Evolutionary conservation across 2,888 invertebrate species (phyloP), one percentile per base, ranked within the genome.

Genomic region (Apodemia mormo): DNA sequence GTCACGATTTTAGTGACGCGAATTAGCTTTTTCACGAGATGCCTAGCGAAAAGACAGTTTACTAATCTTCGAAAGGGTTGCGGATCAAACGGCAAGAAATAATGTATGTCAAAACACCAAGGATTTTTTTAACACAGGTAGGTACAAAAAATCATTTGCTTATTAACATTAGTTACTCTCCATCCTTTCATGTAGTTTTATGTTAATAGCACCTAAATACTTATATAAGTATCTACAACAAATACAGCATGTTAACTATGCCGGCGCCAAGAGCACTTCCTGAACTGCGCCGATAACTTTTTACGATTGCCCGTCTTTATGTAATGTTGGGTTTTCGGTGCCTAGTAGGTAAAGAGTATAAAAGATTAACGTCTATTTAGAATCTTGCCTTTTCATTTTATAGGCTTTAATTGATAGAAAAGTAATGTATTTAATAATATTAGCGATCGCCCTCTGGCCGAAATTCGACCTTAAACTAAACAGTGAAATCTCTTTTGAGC

Each of bases 201-300:
- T 22, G 54, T 54, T 68, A 68, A 29, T 54, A 69, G 54, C 43
- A 22, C 40, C 29, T 54, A 65, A 68, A 52, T 65, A 68, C 52
- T 49, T 65, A 37, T 45, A 52, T 30, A 65, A 65, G 30, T 65
- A 43, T 43, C 40, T n/a, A 64, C 64, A 64, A 54, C 54, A 54
- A 54, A 54, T 54, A 54, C 33, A 64, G 37, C 37, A 64, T 64
- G 37, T 64, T 61, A 64, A 37, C n/a, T 64, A 64, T 64, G 73
- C 70, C 71, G 76, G 78, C 78, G 78, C 78, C 76, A 71, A 73
- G 70, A 73, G 68, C 73, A 71, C 75, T 79, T 79, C 79, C 79
- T 78, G 79, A 78, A 73, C 73, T 67, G 73, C 72, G 68, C 68
- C 76, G 77, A 78, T 79, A 78, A 78, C 76, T 76, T 79, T 79